Evolutionary conservation across 2,797 vertebrate genomes (phyloP), one percentile per base, ranked within the genome.

Genomic region (Anguilla anguilla): DNA sequence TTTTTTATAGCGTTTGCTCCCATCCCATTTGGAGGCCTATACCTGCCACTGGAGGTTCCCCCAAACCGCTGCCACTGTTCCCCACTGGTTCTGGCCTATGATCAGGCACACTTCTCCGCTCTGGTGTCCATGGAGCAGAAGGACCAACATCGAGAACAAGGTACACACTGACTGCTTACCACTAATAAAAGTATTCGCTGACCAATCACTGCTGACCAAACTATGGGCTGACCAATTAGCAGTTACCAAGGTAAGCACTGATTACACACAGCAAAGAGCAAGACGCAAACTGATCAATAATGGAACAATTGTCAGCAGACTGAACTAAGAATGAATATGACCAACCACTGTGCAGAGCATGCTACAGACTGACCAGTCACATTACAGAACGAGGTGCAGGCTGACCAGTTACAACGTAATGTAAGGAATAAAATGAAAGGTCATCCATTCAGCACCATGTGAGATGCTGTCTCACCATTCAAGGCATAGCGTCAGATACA

Each of bases 51-150:
- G 92, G 98, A 99, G 96, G 98, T 99, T 59, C 97, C 98, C 35
- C 97, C 98, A 0, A 99, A 97, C 92, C 96, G 98, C 92, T 99
- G 98, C 88, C 98, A 99, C 93, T 99, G 98, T 94, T 99, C 98
- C 39, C 98, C 98, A 53, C 95, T 99, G 92, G 98, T 99, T 89
- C 94, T 99, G 84, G 98, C 98, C 91, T 99, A 99, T 0, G 98
- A 99, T 92, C 98, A 99, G 96, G 98, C 98, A 35, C 98, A 99
- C 93, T 99, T 99, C 95, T 99, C 98, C 0, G 98, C 98, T 49
- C 97, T 99, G 17, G 98, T 99, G 94, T 99, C 98, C 88, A 99
- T 99, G 98, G 98, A 99, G 94, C 98, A 99, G 94, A 97, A 98
- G 93, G 98, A 99, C 93, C 98, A 99, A 91, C 98, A 99, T 89